Base-by-base conservation (phyloP, 2,797 vertebrate genomes). In the Allobates femoralis region DNA sequence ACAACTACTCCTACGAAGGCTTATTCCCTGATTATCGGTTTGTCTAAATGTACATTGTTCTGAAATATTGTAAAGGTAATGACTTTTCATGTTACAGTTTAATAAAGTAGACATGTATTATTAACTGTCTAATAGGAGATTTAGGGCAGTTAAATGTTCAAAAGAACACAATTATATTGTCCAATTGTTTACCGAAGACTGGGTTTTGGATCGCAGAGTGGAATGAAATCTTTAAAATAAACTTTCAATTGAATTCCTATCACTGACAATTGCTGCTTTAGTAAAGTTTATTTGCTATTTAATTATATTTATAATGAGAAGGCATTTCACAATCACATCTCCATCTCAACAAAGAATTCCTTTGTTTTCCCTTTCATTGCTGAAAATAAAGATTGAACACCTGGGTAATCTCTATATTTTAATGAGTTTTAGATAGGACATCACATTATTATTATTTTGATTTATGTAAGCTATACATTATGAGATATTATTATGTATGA, bases 181-280 rank as follows among this genome's bases (percentile, higher is more conserved):
- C 37, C 51, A 16, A 50, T 55, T 62, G 2, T 80, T 85, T 80
- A 80, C 67, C 74, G 62, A 80, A 74, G 66, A 37, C 53, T 81
- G 77, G 23, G 26, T 81, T 60, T 80, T 81, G 53, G 66, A 73
- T 74, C 12, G 7, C 76, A 60, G 50, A 81, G 67, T 86, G 19
- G 67, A 74, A 74, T 73, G 60, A 53, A 81, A 81, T 86, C 55
- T 80, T 86, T 74, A 26, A 32, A 74, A 86, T 81, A 79, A 74
- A 80, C 77, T 78, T 74, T 74, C 12, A 60, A 81, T 86, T 86
- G 78, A 79, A 64, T 80, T 81, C 51, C 78, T 86, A 41, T 86
- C 84, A 80, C 77, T 74, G 56, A 26, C 67, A 74, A 86, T 86
- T 74, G 66, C 66, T 81, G 23, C 16, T 19, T 81, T 58, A 62